Evolutionary conservation across 2,888 invertebrate species (phyloP).

Genomic region (Pheosia tremula): DNA sequence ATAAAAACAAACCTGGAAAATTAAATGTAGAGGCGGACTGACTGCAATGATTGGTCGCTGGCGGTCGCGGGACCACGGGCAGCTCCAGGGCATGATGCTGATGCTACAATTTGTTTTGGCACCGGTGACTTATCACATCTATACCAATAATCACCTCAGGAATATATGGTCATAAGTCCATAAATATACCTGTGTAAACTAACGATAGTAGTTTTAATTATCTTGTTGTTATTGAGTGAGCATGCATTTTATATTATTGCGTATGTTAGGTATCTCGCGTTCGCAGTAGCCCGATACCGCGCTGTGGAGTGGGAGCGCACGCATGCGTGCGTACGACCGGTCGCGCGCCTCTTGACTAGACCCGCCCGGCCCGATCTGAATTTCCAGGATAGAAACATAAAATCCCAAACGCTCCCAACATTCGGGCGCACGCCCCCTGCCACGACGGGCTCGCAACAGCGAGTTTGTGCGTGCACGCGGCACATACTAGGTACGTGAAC

Average conservation of each 20-base stretch:
- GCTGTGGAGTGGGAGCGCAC: slow-evolving; percentile 60
- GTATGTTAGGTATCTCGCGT: slow-evolving; percentile 27
- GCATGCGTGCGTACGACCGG: slow-evolving; percentile 70
- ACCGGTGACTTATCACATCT: slow-evolving; percentile 50
- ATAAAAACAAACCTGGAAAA: slow-evolving; percentile 65
- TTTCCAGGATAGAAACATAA: slow-evolving; percentile 46
- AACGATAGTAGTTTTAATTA: not conserved
- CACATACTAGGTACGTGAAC: slow-evolving; percentile 30
- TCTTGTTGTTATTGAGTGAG: slow-evolving; percentile 7
- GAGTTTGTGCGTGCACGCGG: slow-evolving; percentile 16
- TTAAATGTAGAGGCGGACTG: slow-evolving; percentile 63
- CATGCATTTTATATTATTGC: slow-evolving; percentile 26
- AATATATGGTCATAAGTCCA: slow-evolving; percentile 13
- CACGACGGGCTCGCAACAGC: slow-evolving; percentile 28
- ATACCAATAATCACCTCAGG: slow-evolving; percentile 21
- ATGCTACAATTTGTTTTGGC: slow-evolving; percentile 43
- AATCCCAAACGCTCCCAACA: slow-evolving; percentile 54
- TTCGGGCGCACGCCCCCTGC: slow-evolving; percentile 58
- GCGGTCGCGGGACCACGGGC: slow-evolving; percentile 76
- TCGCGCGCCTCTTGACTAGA: slow-evolving; percentile 69
- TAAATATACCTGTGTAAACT: not conserved
- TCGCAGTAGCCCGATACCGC: slow-evolving; percentile 39
- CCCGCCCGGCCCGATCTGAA: slow-evolving; percentile 29
- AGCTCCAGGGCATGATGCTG: slow-evolving; percentile 73
- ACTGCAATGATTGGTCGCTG: slow-evolving; percentile 59